Evolutionary conservation across 2,888 invertebrate species (phyloP).

Genomic region (Tinea semifulvella): DNA sequence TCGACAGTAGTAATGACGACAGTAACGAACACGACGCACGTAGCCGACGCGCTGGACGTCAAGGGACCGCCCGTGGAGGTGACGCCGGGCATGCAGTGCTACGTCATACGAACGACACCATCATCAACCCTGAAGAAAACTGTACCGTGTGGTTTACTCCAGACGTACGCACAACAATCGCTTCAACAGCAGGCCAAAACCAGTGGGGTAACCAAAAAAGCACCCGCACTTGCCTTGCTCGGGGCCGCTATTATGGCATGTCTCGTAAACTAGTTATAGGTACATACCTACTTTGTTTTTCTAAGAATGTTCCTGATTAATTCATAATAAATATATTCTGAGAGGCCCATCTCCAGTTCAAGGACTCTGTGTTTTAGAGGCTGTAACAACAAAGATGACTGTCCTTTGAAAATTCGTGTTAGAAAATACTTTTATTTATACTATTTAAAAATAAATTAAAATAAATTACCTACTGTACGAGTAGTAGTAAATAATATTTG

Average conservation of each 20-base stretch:
- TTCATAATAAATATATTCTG: no score
- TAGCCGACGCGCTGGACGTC: slow-evolving; percentile 47
- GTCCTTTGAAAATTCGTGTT: no score
- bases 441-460: no score
- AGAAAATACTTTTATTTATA: no score
- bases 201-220: background rate
- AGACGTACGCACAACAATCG: slow-evolving; percentile 46
- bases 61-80: slow-evolving; percentile 47
- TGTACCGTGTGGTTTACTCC: slow-evolving; percentile 45
- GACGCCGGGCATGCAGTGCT: slow-evolving; percentile 51
- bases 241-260: background rate
- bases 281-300: background rate
- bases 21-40: slow-evolving; percentile 39
- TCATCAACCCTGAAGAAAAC: slow-evolving; percentile 35
- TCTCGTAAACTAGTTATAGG: background rate
- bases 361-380: no score
- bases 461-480: no score
- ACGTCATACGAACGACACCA: slow-evolving; percentile 36
- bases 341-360: no score
- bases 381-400: no score
- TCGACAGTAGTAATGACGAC: slow-evolving; percentile 34
- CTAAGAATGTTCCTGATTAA: no score
- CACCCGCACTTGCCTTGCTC: background rate
- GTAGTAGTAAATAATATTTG: no score
- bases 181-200: background rate